Percentiles rank a stretch among this genome's conserved stretches.
phyloP scores from a whole-genome alignment of 2,113 vertebrate species.

The rabbit (Oryctolagus cuniculus) region mOryCun1.1 NC_091450.1:34098001-34098500 shows the following conservation, averaged over 20 bases:
- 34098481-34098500: not conserved
- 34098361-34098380: not conserved
- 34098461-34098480: not conserved
- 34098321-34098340: not conserved
- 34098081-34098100: not conserved
- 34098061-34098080: constrained; percentile 20
- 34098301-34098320: not conserved
- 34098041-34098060: constrained; percentile 75
- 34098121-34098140: not conserved
- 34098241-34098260: too few relatives aligned
- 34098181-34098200: too few relatives aligned
- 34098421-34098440: not conserved
- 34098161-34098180: too few relatives aligned
- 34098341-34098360: not conserved
- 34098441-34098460: not conserved
- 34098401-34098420: not conserved
- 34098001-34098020: constrained; percentile 75
- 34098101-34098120: constrained; percentile 83
- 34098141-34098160: not conserved
- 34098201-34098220: not conserved
- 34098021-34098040: constrained; percentile 49
- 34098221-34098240: too few relatives aligned
- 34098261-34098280: not conserved
- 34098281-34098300: not conserved
- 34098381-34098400: not conserved